These are phyloP conservation scores for Chrysemys picta DNA, from an alignment of 2,113 vertebrate genomes.

Conservation along the genomic window DNA sequence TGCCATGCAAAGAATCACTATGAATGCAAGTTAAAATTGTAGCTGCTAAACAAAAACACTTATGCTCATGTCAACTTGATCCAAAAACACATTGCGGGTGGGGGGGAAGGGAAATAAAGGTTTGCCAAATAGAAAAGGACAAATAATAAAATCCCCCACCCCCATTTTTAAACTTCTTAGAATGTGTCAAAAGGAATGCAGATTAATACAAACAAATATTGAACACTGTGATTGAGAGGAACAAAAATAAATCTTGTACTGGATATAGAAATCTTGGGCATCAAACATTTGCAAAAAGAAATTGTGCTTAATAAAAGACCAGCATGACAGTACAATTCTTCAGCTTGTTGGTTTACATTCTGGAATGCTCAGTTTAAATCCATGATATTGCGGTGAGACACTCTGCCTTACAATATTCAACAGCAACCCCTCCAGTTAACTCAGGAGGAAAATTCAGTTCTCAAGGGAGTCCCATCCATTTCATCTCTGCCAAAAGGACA, in stretches of 20 bases:
- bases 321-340: not conserved
- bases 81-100: not conserved
- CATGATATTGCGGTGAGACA: not conserved
- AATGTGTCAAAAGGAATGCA: accelerated
- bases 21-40: not conserved
- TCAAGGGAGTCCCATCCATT: not conserved
- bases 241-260: not conserved
- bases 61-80: not conserved
- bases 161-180: not conserved
- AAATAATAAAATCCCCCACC: not conserved
- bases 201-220: not conserved
- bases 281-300: not conserved
- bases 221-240: not conserved
- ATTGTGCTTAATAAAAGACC: not conserved
- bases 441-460: not conserved
- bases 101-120: not conserved
- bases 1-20: not conserved
- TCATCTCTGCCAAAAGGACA: not conserved
- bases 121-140: not conserved
- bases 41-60: accelerated
- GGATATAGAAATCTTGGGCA: not conserved
- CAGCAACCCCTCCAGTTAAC: not conserved
- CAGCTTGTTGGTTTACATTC: not conserved
- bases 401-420: not conserved
- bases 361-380: not conserved